Conservation (phyloP, 2,113 vertebrate genomes). For the Nothocercus nigrocapillus region DNA sequence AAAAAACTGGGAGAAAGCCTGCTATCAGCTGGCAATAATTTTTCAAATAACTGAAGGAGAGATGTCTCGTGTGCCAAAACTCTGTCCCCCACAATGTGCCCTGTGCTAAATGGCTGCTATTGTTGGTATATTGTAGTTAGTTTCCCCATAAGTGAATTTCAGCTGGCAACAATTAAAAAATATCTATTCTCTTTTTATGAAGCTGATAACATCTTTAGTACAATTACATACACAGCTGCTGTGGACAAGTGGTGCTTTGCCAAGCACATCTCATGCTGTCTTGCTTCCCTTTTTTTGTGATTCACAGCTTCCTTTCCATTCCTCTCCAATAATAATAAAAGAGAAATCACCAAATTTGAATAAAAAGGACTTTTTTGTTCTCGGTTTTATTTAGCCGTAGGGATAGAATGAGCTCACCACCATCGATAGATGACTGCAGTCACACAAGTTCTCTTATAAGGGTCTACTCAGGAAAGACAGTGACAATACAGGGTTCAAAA, state of each 20-base stretch:
- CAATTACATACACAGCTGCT: conserved; percentile 51
- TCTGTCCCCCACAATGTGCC: not conserved
- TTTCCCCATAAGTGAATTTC: conserved; percentile 41
- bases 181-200: not conserved
- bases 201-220: conserved; percentile 18
- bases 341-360: not conserved
- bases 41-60: not conserved
- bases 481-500: not conserved
- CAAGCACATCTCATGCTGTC: not conserved
- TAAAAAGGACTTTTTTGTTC: not conserved
- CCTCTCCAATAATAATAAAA: not conserved
- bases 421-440: not conserved
- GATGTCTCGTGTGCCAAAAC: conserved; percentile 2
- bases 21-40: not conserved
- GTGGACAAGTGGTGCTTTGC: not conserved
- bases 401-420: not conserved
- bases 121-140: not conserved
- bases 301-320: not conserved
- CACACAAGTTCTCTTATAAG: not conserved
- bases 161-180: conserved; percentile 31
- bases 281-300: conserved; percentile 10
- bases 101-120: not conserved
- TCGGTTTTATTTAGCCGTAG: not conserved
- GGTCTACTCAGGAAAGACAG: not conserved
- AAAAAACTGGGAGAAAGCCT: not conserved